phyloP scores from a whole-genome alignment of 2,113 vertebrate genomes.

The Circaetus cinerascens region DNA sequence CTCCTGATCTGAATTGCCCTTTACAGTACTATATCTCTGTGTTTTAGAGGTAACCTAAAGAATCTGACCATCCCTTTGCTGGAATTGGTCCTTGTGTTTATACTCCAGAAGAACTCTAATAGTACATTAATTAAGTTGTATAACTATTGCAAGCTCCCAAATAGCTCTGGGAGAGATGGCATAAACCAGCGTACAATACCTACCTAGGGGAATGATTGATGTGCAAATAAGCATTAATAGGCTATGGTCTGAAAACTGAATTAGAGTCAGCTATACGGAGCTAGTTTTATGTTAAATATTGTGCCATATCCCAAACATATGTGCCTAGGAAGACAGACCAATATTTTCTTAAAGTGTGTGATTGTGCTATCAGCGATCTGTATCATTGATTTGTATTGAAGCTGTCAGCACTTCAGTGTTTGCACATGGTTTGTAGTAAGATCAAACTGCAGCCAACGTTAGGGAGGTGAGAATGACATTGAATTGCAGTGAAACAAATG shows the following conservation, averaged over 20 bases:
- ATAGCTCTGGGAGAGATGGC: neutral
- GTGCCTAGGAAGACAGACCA: neutral
- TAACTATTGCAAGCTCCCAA: neutral
- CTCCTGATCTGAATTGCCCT: neutral
- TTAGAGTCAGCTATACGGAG: neutral
- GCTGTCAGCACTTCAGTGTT: slow-evolving; percentile 30
- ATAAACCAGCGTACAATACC: neutral
- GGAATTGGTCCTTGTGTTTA: neutral
- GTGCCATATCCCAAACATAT: neutral
- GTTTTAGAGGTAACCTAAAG: neutral
- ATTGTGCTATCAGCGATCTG: neutral
- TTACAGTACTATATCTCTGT: neutral
- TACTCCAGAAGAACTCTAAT: neutral
- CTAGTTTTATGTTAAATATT: neutral
- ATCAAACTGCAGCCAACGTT: neutral
- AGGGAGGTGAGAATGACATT: slow-evolving; percentile 5
- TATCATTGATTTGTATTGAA: neutral
- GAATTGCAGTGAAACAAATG: slow-evolving; percentile 3
- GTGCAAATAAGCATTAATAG: neutral
- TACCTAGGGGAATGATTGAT: neutral
- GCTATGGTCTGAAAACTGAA: neutral
- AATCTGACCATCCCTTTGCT: neutral
- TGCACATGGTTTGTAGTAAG: neutral
- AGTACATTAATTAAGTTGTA: neutral
- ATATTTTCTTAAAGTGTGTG: neutral